A percentile compares a stretch with the other conserved stretches of the same genome.
Evolutionary conservation across 2,888 invertebrate species (phyloP).

Genomic region (Acanthoscelides obtectus): DNA sequence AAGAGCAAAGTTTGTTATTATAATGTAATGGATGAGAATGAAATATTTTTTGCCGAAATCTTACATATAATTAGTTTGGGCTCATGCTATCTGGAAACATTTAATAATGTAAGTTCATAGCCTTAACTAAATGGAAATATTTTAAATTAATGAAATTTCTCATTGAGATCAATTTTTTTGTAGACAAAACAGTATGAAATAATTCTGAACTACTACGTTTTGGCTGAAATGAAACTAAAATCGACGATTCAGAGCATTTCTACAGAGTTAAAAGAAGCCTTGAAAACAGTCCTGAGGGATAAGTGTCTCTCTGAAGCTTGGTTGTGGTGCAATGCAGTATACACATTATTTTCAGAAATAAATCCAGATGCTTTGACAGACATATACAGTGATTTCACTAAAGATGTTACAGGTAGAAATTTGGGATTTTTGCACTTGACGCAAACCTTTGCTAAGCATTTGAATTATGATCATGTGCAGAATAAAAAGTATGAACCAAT

Average conservation of each 20-base stretch:
- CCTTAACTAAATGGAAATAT: neutral
- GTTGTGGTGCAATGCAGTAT: conserved; percentile 35
- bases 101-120: conserved; percentile 44
- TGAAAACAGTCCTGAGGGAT: conserved; percentile 27
- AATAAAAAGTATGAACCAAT: conserved; percentile 22
- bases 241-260: conserved; percentile 29
- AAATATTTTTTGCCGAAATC: conserved; percentile 37
- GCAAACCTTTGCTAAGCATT: conserved; percentile 34
- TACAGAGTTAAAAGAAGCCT: conserved; percentile 24
- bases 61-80: conserved; percentile 42
- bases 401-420: conserved; percentile 14
- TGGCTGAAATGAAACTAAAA: conserved; percentile 34
- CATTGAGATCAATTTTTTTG: conserved; percentile 21
- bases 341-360: conserved; percentile 30
- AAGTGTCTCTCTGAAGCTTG: conserved; percentile 26
- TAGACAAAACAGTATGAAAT: conserved; percentile 42
- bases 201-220: conserved; percentile 30
- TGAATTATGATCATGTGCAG: conserved; percentile 31
- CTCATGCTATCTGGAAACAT: conserved; percentile 42
- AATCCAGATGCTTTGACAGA: conserved; percentile 16
- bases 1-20: conserved; percentile 17
- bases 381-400: conserved; percentile 26
- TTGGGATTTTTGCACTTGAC: conserved; percentile 33
- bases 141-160: too few relatives aligned
- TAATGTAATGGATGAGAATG: conserved; percentile 31